Base-by-base conservation (phyloP, 1,140 invertebrate genomes). In the Sitodiplosis mosellana region DNA sequence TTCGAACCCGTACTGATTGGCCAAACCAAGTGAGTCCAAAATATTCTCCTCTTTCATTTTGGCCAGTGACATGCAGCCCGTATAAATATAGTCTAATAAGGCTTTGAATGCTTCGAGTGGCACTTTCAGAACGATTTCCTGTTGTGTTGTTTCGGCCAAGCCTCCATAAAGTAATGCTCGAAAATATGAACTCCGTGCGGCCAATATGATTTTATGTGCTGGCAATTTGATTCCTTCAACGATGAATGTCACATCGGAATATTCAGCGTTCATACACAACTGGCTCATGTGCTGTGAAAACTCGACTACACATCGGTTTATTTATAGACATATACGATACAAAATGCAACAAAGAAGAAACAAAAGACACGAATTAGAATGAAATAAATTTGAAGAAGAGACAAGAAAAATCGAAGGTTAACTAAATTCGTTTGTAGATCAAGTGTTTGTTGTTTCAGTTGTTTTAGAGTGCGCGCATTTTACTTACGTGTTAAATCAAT, bases 131-230 rank as follows among this genome's bases (percentile, higher is more conserved):
- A 83, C 79, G 49, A 99, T 87, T 71, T 92, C 86, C 33, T 71
- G 68, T 60, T 81, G 80, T 48, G 73, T 77, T 0, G 87, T 81
- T 69, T 99, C 94, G 53, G 78, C 77, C 69, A 98, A 74, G 14
- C 94, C 93, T 40, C 92, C 91, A 70, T 78, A 92, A 17, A 94
- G 73, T 19, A 97, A 66, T 45, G 86, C 81, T 56, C 89, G 73
- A 66, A 97, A 97, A 69, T 96, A 98, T 56, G 95, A 83, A 60
- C 89, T 94, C 53, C 93, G 73, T 10, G 89, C 83, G 1, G 93
- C 93, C 4, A 98, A 69, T 12, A 64, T 54, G 2, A 90, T 81
- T 59, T 81, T 83, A 65, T 99, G 93, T 22, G 83, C 88, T 51
- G 80, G 80, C 53, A 98, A 82, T 49, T 72, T 69, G 55, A 84